phyloP scores from a whole-genome alignment of 2,888 invertebrate genomes.

The Mongoloraphidia duomilia region DNA sequence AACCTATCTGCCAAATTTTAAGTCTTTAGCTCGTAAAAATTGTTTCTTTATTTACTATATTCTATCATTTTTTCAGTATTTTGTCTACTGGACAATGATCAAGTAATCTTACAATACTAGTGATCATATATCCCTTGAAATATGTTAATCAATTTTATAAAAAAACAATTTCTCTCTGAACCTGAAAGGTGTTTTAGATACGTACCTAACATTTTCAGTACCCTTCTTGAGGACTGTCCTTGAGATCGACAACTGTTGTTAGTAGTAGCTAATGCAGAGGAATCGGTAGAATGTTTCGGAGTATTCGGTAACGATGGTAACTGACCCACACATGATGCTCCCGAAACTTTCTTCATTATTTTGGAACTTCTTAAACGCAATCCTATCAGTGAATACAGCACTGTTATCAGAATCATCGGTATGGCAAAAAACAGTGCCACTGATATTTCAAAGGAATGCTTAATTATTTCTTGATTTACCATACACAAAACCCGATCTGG shows the following conservation, averaged over 20 bases:
- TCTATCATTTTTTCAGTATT: no score
- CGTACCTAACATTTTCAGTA: conserved; percentile 66
- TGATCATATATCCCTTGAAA: no score
- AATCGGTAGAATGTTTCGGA: background rate
- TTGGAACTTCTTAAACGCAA: conserved; percentile 52
- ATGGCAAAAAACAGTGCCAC: conserved; percentile 70
- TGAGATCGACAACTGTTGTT: background rate
- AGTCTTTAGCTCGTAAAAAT: no score
- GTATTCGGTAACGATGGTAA: background rate
- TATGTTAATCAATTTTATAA: no score
- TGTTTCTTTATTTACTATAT: no score
- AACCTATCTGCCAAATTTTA: no score
- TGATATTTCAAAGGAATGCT: conserved; percentile 66
- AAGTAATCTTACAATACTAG: no score
- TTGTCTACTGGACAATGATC: no score
- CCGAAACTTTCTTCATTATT: conserved; percentile 28
- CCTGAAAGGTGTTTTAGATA: conserved; percentile 9
- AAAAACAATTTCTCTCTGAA: no score
- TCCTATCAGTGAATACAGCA: conserved; percentile 65
- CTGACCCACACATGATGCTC: conserved; percentile 5
- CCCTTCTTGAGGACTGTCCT: conserved; percentile 42
- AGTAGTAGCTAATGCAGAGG: background rate
- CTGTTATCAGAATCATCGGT: conserved; percentile 74
- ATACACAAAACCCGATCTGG: conserved; percentile 27
- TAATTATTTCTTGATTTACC: conserved; percentile 36